Percentiles rank a stretch among this genome's conserved stretches.
These are phyloP conservation scores for Leptogaster cylindrica DNA, from an alignment of 2,888 invertebrate genomes.

Conservation along the genomic window DNA sequence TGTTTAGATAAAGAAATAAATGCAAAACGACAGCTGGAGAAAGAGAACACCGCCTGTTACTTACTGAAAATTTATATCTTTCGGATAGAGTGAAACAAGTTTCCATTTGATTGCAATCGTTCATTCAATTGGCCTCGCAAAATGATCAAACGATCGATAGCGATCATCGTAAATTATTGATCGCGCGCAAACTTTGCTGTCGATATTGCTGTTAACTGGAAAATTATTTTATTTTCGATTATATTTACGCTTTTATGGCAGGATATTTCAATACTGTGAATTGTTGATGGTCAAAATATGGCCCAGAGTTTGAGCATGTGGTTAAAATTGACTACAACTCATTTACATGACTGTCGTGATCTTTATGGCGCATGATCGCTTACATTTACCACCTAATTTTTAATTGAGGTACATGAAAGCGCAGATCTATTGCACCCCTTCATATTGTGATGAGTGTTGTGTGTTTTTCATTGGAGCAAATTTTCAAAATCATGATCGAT, in stretches of 20 bases:
- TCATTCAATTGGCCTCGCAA: constrained; percentile 44
- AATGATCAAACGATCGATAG: constrained; percentile 46
- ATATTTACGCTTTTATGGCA: constrained; percentile 26
- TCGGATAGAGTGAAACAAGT: constrained; percentile 38
- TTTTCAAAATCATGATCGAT: too few species aligned
- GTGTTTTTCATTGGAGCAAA: too few species aligned
- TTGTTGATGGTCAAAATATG: too few species aligned
- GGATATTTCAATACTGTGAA: neutral
- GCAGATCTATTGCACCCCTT: too few species aligned
- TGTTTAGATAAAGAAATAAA: constrained; percentile 36
- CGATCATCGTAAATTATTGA: constrained; percentile 47
- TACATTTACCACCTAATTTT: constrained; percentile 26
- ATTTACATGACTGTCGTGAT: constrained; percentile 10
- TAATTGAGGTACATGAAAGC: constrained; percentile 4
- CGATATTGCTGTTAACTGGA: constrained; percentile 28
- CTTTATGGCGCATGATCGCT: neutral
- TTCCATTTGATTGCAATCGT: constrained; percentile 45
- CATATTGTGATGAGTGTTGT: too few species aligned
- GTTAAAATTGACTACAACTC: neutral
- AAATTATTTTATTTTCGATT: constrained; percentile 24
- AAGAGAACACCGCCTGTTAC: constrained; percentile 38
- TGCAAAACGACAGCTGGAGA: constrained; percentile 36
- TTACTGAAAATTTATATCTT: constrained; percentile 38
- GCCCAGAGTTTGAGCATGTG: neutral
- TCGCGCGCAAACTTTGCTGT: constrained; percentile 42